Evolutionary conservation across 2,888 invertebrate genomes (phyloP).

Genomic region (Metellina segmentata): DNA sequence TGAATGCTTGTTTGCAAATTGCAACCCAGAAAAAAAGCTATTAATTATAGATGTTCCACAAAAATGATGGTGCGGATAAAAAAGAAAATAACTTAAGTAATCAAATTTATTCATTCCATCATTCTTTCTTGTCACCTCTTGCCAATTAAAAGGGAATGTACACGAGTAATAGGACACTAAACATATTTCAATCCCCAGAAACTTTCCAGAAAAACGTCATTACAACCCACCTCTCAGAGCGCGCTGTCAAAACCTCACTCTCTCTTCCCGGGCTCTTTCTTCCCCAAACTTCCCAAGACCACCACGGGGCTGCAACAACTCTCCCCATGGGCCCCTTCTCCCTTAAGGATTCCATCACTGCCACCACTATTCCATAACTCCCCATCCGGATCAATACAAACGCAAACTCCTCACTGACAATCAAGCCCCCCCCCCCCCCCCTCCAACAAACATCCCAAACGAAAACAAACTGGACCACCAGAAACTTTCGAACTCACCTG

Average conservation of each 20-base stretch:
- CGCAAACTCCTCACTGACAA: background rate
- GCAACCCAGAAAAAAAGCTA: too few species aligned
- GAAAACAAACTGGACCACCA: background rate
- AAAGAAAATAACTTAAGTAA: too few species aligned
- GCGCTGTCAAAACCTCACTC: background rate
- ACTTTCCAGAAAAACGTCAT: background rate
- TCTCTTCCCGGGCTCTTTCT: background rate
- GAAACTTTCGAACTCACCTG: background rate
- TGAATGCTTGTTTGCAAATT: too few species aligned
- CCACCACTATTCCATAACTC: background rate
- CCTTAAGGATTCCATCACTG: conserved; percentile 13
- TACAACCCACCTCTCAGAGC: background rate
- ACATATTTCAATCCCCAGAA: background rate
- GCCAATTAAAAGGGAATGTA: too few species aligned
- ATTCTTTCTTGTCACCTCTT: too few species aligned
- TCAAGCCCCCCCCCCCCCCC: background rate
- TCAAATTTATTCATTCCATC: too few species aligned
- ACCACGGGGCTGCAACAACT: conserved; percentile 5
- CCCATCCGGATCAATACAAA: background rate
- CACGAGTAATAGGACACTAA: too few species aligned
- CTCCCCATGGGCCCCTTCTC: background rate
- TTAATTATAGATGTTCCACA: too few species aligned
- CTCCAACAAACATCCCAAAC: background rate
- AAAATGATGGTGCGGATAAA: too few species aligned
- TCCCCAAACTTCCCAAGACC: background rate